phyloP scores from a whole-genome alignment of 2,888 invertebrate species.

The Torymus tubicola region DNA sequence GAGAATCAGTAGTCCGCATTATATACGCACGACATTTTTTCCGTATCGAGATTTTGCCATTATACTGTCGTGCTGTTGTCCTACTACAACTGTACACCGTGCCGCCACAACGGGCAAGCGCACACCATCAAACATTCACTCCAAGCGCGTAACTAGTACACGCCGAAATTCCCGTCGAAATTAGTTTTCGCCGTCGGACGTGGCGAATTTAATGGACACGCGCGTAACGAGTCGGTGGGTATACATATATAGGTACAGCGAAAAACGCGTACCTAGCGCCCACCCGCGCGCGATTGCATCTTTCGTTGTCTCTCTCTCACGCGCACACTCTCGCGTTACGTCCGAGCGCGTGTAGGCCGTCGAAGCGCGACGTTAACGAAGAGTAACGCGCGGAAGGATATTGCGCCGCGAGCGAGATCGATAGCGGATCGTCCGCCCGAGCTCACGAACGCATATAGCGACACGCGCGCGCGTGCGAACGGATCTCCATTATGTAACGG shows the following conservation, averaged over 20 bases:
- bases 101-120: too few species aligned
- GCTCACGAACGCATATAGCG: too few species aligned
- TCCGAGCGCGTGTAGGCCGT: constrained; percentile 7
- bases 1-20: too few species aligned
- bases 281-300: neutral
- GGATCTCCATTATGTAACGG: constrained; percentile 43
- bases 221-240: too few species aligned
- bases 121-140: too few species aligned
- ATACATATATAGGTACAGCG: neutral
- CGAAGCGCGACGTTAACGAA: constrained; percentile 63
- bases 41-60: too few species aligned
- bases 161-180: neutral
- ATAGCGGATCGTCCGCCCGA: constrained; percentile 52
- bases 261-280: constrained; percentile 39
- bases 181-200: neutral
- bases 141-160: neutral
- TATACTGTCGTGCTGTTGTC: too few species aligned
- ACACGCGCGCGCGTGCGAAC: neutral
- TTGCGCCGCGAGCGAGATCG: constrained; percentile 46
- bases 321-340: constrained; percentile 2
- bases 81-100: too few species aligned
- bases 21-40: too few species aligned
- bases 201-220: too few species aligned
- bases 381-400: constrained; percentile 62
- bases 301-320: constrained; percentile 34